phyloP scores from a whole-genome alignment of 1,140 invertebrate species.

The Euura saliciscinereae region DNA sequence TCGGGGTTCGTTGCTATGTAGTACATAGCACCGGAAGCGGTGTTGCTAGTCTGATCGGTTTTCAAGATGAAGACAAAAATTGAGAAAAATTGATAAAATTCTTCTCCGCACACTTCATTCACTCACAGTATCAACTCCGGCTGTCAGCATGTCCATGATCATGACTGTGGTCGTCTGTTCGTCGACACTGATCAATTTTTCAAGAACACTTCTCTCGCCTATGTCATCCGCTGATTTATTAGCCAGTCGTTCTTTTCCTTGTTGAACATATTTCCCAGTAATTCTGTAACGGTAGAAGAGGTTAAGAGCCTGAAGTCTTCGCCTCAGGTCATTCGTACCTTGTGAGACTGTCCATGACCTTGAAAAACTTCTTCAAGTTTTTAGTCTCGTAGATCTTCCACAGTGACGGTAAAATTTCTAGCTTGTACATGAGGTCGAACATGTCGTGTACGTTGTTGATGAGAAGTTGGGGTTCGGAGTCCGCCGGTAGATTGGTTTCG shows the following conservation, averaged over 20 bases:
- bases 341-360: conserved; percentile 48
- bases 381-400: conserved; percentile 68
- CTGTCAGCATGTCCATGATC: conserved; percentile 75
- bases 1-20: conserved; percentile 67
- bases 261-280: conserved; percentile 43
- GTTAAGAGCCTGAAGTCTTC: neutral
- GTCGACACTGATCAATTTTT: conserved; percentile 61
- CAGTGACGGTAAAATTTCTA: conserved; percentile 68
- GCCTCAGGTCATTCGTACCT: conserved; percentile 20
- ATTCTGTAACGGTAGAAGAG: conserved; percentile 28
- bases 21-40: conserved; percentile 59
- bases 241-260: conserved; percentile 47
- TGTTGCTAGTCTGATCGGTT: conserved; percentile 42
- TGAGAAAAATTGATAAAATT: conserved; percentile 17
- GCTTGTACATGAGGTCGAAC: conserved; percentile 63
- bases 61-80: conserved; percentile 8
- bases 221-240: conserved; percentile 25
- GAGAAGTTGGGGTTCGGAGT: conserved; percentile 64
- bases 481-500: conserved; percentile 54
- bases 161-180: conserved; percentile 67
- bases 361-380: conserved; percentile 61
- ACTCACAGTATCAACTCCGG: conserved; percentile 77
- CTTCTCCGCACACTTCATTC: neutral
- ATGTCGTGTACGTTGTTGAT: conserved; percentile 66
- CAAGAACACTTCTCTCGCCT: conserved; percentile 59